A percentile compares a stretch with the other conserved stretches of the same genome.
Evolutionary conservation across 1,140 invertebrate species (phyloP).

Genomic region (Apolygus lucorum): DNA sequence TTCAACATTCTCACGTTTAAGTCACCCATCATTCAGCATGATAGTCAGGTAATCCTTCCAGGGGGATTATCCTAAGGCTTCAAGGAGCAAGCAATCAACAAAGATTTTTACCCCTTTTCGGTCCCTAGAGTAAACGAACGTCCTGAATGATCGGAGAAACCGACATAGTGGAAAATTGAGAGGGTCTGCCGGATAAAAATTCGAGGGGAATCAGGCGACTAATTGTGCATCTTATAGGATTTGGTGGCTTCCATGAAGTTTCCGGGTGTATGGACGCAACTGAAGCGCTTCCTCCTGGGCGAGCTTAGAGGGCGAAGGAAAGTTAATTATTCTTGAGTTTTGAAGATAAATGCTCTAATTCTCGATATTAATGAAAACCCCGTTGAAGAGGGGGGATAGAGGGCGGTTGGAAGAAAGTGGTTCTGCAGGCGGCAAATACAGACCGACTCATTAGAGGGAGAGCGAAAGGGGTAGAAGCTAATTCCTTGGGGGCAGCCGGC

Average conservation of each 20-base stretch:
- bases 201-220: not conserved
- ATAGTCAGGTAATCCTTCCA: too few species aligned
- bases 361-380: constrained; percentile 4
- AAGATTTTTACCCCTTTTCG: too few species aligned
- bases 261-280: not conserved
- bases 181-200: too few species aligned
- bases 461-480: not conserved
- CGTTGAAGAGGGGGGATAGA: not conserved
- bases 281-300: not conserved
- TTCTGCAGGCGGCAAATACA: not conserved
- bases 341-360: constrained; percentile 15
- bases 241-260: not conserved
- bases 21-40: too few species aligned
- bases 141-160: too few species aligned
- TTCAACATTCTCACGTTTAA: too few species aligned
- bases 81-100: too few species aligned
- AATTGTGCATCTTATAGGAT: not conserved
- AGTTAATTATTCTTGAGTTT: constrained; percentile 13
- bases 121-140: too few species aligned
- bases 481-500: constrained; percentile 10
- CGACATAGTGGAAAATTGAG: too few species aligned
- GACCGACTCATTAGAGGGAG: constrained; percentile 5
- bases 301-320: not conserved
- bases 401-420: not conserved
- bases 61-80: too few species aligned